Evolutionary conservation across 2,888 invertebrate genomes (phyloP), one percentile per base, ranked within the genome.

Genomic region (Physocephala rufipes): DNA sequence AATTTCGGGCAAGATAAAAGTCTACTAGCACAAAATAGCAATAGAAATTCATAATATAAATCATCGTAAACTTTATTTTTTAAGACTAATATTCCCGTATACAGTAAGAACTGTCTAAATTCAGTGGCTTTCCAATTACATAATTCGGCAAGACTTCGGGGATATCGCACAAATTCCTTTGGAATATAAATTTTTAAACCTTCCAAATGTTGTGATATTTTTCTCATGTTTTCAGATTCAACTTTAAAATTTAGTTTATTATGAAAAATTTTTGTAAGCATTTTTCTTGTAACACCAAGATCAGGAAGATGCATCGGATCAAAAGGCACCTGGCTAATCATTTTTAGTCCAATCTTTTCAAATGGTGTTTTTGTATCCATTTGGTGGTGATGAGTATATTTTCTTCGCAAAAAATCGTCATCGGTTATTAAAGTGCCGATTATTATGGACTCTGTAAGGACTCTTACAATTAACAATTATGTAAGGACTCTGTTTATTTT

Each of bases 301-400:
- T 79, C 79, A 66, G 76, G 72, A 9, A 75, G 59, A 66, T 79
- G 78, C 78, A 79, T 78, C n/a, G 77, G 74, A 68, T 78, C 79
- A 16, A 76, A 71, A 13, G 78, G 74, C 63, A 78, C 75, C 62
- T 72, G 73, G n/a, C 74, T 70, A 21, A 79, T 73, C 76, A 79
- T 76, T 13, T 73, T 75, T 53, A 79, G 67, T 65, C 61, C 51
- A 43, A 72, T 49, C 71, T 70, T 70, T 69, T 74, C 73, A 15
- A 78, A 71, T 49, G 71, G 70, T 21, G 74, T 74, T 49, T 73
- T 67, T 45, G 73, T 73, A 63, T 49, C 61, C 19, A 30, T 16
- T 47, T 73, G 70, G 28, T 69, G 59, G 49, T 74, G 73, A 3
- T 49, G 58, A 24, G 51, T 16, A 63, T 70, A 55, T 13, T 59